A percentile compares a stretch with the other conserved stretches of the same genome.
These are phyloP conservation scores for Limnephilus rhombicus DNA, from an alignment of 2,888 invertebrate species.

Conservation along the genomic window DNA sequence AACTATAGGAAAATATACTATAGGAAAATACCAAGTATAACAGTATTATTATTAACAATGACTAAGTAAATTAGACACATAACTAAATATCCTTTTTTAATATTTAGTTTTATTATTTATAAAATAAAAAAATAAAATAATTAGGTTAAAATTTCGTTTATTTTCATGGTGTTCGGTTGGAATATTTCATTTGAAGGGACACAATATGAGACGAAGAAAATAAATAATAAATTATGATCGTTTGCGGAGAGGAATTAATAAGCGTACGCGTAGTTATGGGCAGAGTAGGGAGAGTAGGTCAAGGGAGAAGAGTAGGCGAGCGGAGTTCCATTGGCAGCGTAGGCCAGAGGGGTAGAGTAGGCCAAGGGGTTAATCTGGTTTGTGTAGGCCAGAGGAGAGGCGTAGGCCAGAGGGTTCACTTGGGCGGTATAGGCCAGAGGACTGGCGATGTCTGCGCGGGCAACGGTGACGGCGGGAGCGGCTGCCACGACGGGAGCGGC, in stretches of 20 bases:
- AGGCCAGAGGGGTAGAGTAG: neutral
- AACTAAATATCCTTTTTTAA: too few relatives aligned
- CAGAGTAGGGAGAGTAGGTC: constrained; percentile 46
- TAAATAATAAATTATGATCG: constrained; percentile 15
- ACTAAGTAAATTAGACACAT: too few relatives aligned
- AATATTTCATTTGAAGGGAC: neutral
- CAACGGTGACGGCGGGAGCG: constrained; percentile 41
- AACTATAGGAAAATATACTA: too few relatives aligned
- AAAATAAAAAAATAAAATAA: neutral
- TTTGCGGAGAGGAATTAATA: constrained; percentile 48
- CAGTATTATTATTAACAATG: too few relatives aligned
- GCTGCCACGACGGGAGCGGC: constrained; percentile 47
- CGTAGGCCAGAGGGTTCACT: constrained; percentile 63
- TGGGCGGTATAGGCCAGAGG: constrained; percentile 58
- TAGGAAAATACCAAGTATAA: too few relatives aligned
- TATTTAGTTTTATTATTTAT: neutral
- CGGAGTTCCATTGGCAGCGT: constrained; percentile 67
- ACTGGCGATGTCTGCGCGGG: constrained; percentile 67
- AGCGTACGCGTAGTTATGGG: constrained; percentile 55
- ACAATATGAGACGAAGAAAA: neutral
- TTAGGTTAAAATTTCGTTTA: neutral
- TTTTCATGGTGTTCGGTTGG: neutral
- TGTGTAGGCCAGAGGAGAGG: neutral
- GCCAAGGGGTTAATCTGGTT: constrained; percentile 57
- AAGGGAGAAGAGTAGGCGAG: constrained; percentile 63